Conservation (phyloP, 2,113 vertebrate species). For the Phocoena sinus region DNA sequence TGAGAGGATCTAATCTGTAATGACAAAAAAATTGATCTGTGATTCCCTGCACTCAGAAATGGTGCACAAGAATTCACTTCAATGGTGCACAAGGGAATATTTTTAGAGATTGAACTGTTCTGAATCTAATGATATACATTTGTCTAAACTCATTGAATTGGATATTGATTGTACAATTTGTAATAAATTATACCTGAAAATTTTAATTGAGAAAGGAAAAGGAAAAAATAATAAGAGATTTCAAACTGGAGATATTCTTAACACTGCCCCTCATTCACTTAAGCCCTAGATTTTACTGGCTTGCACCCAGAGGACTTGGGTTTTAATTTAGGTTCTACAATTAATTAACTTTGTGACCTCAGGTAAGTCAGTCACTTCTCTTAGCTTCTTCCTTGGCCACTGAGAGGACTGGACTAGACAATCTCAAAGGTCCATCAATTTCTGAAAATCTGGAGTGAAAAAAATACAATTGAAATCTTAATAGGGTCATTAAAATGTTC, state of each 20-base stretch:
- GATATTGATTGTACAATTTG: background rate
- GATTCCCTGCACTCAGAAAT: background rate
- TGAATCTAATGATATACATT: background rate
- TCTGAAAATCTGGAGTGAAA: background rate
- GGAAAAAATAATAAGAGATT: background rate
- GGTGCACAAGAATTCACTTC: background rate
- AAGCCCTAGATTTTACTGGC: conserved; percentile 17
- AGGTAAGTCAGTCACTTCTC: conserved; percentile 37
- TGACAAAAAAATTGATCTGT: background rate
- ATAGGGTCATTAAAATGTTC: conserved; percentile 18
- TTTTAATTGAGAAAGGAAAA: conserved; percentile 19
- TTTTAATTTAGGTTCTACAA: conserved; percentile 30
- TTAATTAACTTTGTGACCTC: conserved; percentile 58
- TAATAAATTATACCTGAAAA: conserved; percentile 8
- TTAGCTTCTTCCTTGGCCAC: conserved; percentile 25
- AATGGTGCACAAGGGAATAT: background rate
- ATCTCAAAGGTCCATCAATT: background rate
- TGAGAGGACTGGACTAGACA: background rate
- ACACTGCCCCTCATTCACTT: background rate
- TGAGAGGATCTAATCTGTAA: background rate
- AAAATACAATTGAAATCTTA: background rate
- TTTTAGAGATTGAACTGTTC: background rate
- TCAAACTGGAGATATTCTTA: background rate
- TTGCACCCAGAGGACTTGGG: background rate
- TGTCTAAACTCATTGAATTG: background rate